Base-by-base conservation (phyloP, 1,140 invertebrate species). In the Drosophila mayri region DNA sequence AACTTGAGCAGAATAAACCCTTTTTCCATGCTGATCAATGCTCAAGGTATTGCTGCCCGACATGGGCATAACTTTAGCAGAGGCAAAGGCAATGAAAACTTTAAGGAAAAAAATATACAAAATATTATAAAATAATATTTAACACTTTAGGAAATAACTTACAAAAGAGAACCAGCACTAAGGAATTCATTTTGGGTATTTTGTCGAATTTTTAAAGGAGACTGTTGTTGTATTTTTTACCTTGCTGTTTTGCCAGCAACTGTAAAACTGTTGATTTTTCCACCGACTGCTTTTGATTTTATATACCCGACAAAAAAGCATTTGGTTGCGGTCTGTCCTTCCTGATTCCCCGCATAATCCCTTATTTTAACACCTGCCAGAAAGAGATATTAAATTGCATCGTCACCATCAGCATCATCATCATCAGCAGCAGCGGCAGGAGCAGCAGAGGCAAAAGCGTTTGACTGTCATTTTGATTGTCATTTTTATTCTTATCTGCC, bases 331-430 rank as follows among this genome's bases (percentile, higher is more conserved):
- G 65, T 71, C 30, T 49, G 66, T 72, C 41, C 66, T 71, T 72
- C 68, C 68, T 72, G 68, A 58, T 71, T 72, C 43, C 30, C 50
- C 30, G 44, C 65, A 80, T 88, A 87, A 88, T 87, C 84, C 72
- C 65, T 84, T 80, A 77, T 80, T 77, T 80, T 68, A 83, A 88
- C 83, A 87, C 83, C 83, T 87, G 84, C 46, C 80, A 71, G 60
- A 68, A 43, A 86, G 46, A 86, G 61, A 82, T 65, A 83, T 83
- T 59, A 70, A 79, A 79, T 47, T 79, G 65, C 61, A 76, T 72
- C 46, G 65, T 70, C 76, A 82, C 82, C 77, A 63, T 61, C 46
- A 28, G 14, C 16, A 47, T 22, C 63, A 62, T 61, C 46, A 28
- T 49, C 46, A 28, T 16, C 58, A 72, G 63, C 46, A 73, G 63